Percentiles rank a stretch among this genome's conserved stretches.
phyloP scores from a whole-genome alignment of 2,797 vertebrate species.

The Parauchenoglanis ngamensis region DNA sequence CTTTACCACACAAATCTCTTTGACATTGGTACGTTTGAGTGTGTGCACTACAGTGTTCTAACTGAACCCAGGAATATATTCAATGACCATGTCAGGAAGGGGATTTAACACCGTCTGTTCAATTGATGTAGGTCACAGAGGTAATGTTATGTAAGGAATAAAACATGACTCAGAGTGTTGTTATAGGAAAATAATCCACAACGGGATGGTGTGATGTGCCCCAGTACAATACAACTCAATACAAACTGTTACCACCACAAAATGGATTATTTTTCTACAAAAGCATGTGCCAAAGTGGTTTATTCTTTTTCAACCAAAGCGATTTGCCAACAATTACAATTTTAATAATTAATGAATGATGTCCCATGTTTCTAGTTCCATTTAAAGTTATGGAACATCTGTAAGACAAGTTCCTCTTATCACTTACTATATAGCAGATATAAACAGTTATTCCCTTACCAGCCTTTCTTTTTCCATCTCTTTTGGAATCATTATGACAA shows the following conservation, averaged over 20 bases:
- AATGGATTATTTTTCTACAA: not conserved
- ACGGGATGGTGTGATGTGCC: not conserved
- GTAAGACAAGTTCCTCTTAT: not conserved
- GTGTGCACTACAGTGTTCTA: conserved; percentile 23
- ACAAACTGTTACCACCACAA: conserved; percentile 7
- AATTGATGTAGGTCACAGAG: not conserved
- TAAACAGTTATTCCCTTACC: not conserved
- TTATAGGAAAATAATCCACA: conserved; percentile 12
- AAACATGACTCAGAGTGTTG: conserved; percentile 1
- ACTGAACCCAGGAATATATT: conserved; percentile 16
- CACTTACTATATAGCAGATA: not conserved
- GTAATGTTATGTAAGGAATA: conserved; percentile 3
- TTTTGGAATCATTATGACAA: not conserved
- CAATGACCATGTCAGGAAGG: not conserved
- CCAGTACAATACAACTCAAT: not conserved
- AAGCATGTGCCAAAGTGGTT: not conserved
- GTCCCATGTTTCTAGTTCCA: not conserved
- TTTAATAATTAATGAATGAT: conserved; percentile 24
- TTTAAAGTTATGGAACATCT: not conserved
- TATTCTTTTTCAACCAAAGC: not conserved
- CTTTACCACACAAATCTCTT: conserved; percentile 42
- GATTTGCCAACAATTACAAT: not conserved
- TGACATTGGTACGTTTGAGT: not conserved
- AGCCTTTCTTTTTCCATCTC: not conserved
- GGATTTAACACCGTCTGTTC: conserved; percentile 16